These are phyloP conservation scores for Synergus japonicus DNA, from an alignment of 2,888 invertebrate genomes.

Conservation along the genomic window DNA sequence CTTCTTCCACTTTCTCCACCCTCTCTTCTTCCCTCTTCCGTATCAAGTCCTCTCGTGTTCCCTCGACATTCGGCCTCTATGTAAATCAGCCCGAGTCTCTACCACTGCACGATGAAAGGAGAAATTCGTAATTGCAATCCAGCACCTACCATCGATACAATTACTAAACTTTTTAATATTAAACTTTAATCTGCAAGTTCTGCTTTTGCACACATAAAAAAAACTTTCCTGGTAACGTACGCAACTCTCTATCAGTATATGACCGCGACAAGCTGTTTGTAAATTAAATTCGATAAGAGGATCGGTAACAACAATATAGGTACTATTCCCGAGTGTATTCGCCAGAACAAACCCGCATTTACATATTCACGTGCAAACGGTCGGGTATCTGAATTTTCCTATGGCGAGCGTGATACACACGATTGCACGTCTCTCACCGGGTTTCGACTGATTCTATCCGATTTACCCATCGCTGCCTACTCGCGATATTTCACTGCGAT, in stretches of 20 bases:
- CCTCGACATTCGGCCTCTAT: constrained; percentile 61
- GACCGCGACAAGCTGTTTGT: constrained; percentile 17
- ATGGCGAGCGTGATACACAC: constrained; percentile 46
- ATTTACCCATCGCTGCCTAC: constrained; percentile 39
- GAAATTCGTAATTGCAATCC: constrained; percentile 4
- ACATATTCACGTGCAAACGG: constrained; percentile 52
- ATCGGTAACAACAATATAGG: constrained; percentile 46
- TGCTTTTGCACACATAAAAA: background rate
- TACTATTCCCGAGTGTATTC: constrained; percentile 43
- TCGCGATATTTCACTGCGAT: constrained; percentile 59
- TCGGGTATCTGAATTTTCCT: constrained; percentile 54
- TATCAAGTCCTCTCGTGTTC: constrained; percentile 29
- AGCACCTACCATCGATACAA: background rate
- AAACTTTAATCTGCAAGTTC: background rate
- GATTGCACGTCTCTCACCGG: constrained; percentile 46
- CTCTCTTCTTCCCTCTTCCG: constrained; percentile 36
- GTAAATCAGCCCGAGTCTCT: constrained; percentile 61
- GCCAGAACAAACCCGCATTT: constrained; percentile 47
- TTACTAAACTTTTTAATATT: too few species aligned
- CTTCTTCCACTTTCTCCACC: constrained; percentile 48
- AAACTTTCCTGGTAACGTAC: background rate
- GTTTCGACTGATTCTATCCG: constrained; percentile 56
- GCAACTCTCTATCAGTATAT: background rate
- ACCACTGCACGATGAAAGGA: background rate
- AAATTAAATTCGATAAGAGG: constrained; percentile 44